Percentiles rank a stretch among this genome's conserved stretches.
Conservation (phyloP, 2,113 vertebrate genomes). For the Psophia crepitans region DNA sequence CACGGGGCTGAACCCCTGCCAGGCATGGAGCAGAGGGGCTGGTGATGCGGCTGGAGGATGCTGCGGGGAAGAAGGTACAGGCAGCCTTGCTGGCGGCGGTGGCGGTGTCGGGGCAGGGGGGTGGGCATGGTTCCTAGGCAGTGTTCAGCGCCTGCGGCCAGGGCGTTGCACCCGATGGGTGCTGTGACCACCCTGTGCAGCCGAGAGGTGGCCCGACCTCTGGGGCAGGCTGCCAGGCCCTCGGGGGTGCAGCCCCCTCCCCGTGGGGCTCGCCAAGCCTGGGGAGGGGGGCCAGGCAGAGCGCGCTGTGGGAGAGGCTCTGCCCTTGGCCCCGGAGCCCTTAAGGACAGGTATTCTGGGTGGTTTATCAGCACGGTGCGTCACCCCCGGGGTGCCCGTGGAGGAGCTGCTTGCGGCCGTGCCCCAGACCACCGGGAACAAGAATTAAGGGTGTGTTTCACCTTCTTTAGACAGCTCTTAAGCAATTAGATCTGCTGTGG, state of each 20-base stretch:
- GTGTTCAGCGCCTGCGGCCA: neutral
- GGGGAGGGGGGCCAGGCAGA: too few relatives aligned
- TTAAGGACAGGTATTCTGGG: neutral
- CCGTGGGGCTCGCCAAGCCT: too few relatives aligned
- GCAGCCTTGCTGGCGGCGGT: accelerated
- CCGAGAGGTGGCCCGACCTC: accelerated
- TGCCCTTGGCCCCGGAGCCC: neutral
- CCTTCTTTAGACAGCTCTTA: neutral
- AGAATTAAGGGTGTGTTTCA: neutral
- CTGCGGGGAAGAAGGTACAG: conserved; percentile 14
- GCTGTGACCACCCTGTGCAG: neutral
- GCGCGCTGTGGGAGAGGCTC: accelerated
- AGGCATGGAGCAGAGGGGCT: neutral
- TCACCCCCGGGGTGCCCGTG: neutral
- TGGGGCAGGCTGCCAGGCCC: neutral
- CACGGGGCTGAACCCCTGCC: accelerated
- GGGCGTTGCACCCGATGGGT: neutral
- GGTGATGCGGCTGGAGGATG: neutral
- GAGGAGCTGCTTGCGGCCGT: neutral
- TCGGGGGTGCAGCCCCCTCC: neutral
- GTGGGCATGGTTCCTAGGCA: accelerated
- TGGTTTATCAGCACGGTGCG: neutral
- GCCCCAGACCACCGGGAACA: neutral
- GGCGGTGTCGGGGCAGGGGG: neutral
- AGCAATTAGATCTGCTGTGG: neutral